Conservation (phyloP, 2,113 vertebrate species). For the Rhinolophus sinicus region DNA sequence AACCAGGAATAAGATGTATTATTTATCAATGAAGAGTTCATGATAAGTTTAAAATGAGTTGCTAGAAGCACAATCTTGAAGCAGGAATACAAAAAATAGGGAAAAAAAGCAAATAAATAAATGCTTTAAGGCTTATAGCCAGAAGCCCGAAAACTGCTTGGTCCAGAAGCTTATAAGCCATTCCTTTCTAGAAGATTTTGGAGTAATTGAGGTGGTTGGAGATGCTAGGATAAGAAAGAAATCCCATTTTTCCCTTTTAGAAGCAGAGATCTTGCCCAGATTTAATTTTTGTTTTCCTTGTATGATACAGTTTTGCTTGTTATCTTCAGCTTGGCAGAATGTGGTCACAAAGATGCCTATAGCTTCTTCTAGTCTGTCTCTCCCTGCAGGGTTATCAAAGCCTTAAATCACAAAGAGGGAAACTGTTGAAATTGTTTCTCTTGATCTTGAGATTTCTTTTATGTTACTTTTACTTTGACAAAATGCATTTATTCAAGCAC, state of each 20-base stretch:
- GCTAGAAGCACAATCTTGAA: background rate
- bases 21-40: background rate
- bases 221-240: fast-evolving
- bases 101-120: background rate
- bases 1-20: background rate
- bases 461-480: constrained; percentile 62
- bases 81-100: background rate
- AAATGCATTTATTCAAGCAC: constrained; percentile 72
- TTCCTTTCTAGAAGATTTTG: background rate
- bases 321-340: constrained; percentile 1
- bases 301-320: background rate
- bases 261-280: background rate
- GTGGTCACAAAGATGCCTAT: background rate
- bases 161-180: background rate
- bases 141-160: background rate
- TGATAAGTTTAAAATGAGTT: constrained; percentile 9
- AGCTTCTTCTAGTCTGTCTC: constrained; percentile 29
- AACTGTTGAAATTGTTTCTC: constrained; percentile 62
- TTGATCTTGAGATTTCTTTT: constrained; percentile 40
- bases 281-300: background rate
- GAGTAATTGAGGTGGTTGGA: background rate
- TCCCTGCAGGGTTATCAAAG: background rate
- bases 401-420: background rate
- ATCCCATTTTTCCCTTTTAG: background rate
- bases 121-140: background rate